These are phyloP conservation scores for Astreopora myriophthalma DNA, from an alignment of 64 coral and sea anemone species.

Conservation along the genomic window DNA sequence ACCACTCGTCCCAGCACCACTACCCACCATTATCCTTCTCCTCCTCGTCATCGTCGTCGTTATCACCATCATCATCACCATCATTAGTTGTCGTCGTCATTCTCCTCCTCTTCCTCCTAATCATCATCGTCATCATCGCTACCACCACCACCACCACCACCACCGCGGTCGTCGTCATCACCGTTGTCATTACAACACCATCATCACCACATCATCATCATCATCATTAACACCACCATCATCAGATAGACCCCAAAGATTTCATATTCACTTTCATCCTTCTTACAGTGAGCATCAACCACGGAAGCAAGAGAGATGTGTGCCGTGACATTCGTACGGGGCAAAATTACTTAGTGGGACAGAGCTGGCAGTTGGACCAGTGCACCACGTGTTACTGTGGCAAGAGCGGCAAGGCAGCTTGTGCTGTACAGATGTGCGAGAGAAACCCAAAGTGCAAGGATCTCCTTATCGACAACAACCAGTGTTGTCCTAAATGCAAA, in stretches of 20 bases:
- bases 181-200: too few relatives aligned
- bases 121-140: too few relatives aligned
- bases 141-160: too few relatives aligned
- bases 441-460: conserved; percentile 75
- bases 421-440: conserved; percentile 87
- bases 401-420: conserved; percentile 74
- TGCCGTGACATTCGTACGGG: conserved; percentile 81
- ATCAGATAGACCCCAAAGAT: not conserved
- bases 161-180: too few relatives aligned
- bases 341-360: conserved; percentile 80
- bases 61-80: too few relatives aligned
- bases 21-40: too few relatives aligned
- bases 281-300: conserved; percentile 86
- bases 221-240: not conserved
- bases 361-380: conserved; percentile 88
- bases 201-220: not conserved
- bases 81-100: too few relatives aligned
- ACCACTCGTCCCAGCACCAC: too few relatives aligned
- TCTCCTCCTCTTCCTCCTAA: too few relatives aligned
- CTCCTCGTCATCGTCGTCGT: too few relatives aligned
- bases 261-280: not conserved
- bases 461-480: conserved; percentile 73
- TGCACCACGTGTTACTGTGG: conserved; percentile 87
- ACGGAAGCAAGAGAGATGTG: conserved; percentile 61
- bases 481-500: conserved; percentile 87